Base-by-base conservation (phyloP, 1,140 invertebrate genomes). In the Ips typographus region DNA sequence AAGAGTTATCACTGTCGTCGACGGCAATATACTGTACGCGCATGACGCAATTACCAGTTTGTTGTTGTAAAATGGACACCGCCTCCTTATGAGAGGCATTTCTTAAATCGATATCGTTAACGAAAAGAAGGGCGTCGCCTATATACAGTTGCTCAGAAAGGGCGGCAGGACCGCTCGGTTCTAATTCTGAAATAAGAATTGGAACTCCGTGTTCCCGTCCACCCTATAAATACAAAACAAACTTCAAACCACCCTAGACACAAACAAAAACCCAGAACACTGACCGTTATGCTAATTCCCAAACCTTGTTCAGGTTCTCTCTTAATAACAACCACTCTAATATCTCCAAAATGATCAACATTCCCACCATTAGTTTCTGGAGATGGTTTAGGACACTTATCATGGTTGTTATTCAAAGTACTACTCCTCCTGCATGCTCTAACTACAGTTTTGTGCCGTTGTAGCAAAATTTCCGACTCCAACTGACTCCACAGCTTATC, bases 161-260 rank as follows among this genome's bases (percentile, higher is more conserved):
- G 51, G 89, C 87, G 2, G 91, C 92, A 51, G 91, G 90, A 62
- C 90, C 89, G 70, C 89, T 88, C 58, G 87, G 85, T 79, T 94
- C 90, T 75, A 94, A 84, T 80, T 94, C 92, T 37, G 91, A 93
- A 72, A 94, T 91, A n/a, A 94, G 79, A 68, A 94, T 91, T 0
- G 92, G 92, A 42, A 94, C 90, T 41, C 91, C 91, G 82, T 94
- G 91, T 77, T 94, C 92, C 71, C 89, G 85, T 5, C 92, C 92
- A 65, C 91, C 92, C 90, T 92, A 74, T 62, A 71, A 67, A 63
- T 22, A 66, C 43, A 44, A 44, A 5, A 65, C n/a, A 40, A 22
- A 22, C 22, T 22, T 22, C 22, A 22, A 22, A 22, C 22, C 22
- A 22, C 22, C 22, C 22, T 22, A 22, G 22, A 22, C 39, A 39